phyloP scores from a whole-genome alignment of 1,140 invertebrate species.

The Patella vulgata region DNA sequence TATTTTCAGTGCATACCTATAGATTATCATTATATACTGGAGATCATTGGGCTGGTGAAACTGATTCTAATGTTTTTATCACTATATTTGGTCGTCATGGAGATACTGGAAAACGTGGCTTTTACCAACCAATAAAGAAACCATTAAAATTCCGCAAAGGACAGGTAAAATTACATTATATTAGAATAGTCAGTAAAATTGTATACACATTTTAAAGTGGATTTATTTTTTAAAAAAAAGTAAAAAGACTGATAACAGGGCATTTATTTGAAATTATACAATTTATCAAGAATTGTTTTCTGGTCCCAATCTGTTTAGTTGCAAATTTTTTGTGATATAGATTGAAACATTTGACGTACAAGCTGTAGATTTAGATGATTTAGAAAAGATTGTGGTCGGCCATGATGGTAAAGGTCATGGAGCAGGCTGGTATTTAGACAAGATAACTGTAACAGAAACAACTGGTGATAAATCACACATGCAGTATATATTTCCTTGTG shows the following conservation, averaged over 20 bases:
- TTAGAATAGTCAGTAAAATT: too few relatives aligned
- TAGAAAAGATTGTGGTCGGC: slow-evolving; percentile 46
- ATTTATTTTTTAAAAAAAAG: too few relatives aligned
- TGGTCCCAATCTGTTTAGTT: too few relatives aligned
- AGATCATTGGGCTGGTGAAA: slow-evolving; percentile 64
- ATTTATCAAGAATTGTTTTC: too few relatives aligned
- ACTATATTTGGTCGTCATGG: slow-evolving; percentile 66
- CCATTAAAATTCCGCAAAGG: slow-evolving; percentile 39
- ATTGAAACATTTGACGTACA: slow-evolving; percentile 52
- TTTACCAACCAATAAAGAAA: slow-evolving; percentile 38
- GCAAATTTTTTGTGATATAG: slow-evolving; percentile 30
- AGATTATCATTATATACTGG: slow-evolving; percentile 60
- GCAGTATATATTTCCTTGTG: slow-evolving; percentile 48
- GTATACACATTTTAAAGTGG: too few relatives aligned
- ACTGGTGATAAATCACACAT: slow-evolving; percentile 12
- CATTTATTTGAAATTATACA: too few relatives aligned
- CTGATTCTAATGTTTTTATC: slow-evolving; percentile 60
- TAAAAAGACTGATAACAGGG: too few relatives aligned
- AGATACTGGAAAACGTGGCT: slow-evolving; percentile 47
- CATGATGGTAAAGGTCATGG: slow-evolving; percentile 55
- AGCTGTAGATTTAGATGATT: slow-evolving; percentile 45
- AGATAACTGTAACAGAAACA: slow-evolving; percentile 42
- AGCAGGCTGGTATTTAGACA: slow-evolving; percentile 54
- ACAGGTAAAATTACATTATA: slow-evolving; percentile 25
- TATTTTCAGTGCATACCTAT: slow-evolving; percentile 36